Evolutionary conservation across 1,140 invertebrate genomes (phyloP), one percentile per base, ranked within the genome.

Genomic region (Magallana ariakensis): DNA sequence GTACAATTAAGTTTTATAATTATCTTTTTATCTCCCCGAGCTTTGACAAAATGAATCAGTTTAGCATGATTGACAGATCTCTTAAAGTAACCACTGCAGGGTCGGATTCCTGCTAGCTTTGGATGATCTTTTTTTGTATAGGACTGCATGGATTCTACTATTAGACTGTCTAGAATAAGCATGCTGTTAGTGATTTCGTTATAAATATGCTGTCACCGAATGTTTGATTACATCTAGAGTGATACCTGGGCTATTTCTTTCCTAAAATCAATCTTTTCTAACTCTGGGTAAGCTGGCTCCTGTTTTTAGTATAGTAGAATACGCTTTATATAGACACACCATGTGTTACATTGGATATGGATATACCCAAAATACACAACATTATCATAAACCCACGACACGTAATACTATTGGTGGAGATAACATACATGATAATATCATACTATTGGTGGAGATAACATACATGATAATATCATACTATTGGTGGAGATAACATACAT

Each of bases 221-320:
- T 33, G 10, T 75, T 26, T 11, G 22, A 33, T 46, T 75, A 46
- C 33, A 46, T 46, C 33, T 75, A 75, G 22, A 75, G 6, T 75
- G 66, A 75, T 75, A 75, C 66, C 66, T 75, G 66, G 10, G 66
- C 6, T 82, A 82, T 56, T 82, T 55, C 55, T 56, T 54, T 55
- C 80, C 55, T 82, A 82, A 82, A 82, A 82, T 82, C 80, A 55
- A 82, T 56, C 46, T 26, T 82, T 82, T 82, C 80, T 82, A 82
- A 56, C 11, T 82, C 80, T 8, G 80, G 80, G 19, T 10, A 82
- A 3, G 80, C 80, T 13, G 80, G 80, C 1, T 82, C 80, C 80
- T 82, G 80, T 82, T 55, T 16, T 54, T 9, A 54, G 55, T 16
- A 46, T 46, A 46, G 33, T 46, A 46, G 33, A 46, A 46, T 46